Base-by-base conservation (phyloP, 1,140 invertebrate genomes). In the Euwallacea fornicatus region DNA sequence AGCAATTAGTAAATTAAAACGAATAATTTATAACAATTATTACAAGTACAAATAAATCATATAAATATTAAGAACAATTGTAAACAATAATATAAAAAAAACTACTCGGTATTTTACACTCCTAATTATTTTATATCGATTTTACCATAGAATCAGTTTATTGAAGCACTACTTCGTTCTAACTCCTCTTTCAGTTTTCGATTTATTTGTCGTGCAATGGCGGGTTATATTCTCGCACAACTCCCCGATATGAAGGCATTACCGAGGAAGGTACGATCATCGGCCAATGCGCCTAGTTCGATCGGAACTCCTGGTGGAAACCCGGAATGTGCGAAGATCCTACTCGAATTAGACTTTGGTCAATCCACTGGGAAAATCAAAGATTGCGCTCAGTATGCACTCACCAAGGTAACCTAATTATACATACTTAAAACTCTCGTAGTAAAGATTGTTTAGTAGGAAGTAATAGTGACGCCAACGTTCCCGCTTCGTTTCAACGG, bases 281-380 rank as follows among this genome's bases (percentile, higher is more conserved):
- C 46, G 11, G 63, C 73, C 0, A 77, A 79, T 70, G 73, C 78
- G 2, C 73, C 78, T 11, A 65, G 70, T 33, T 68, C 72, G 54
- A 78, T 81, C 7, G 80, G 80, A 33, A 79, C 80, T 71, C 73
- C 79, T 3, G 81, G 80, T 7, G 81, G 80, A 42, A 82, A 82
- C 69, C 75, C 61, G 1, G 80, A 82, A 62, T 80, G 79, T 75
- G 74, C 73, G 2, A 69, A 61, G 46, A 54, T 70, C 9, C 50
- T 66, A 54, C 41, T 66, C 4, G 64, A 42, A 55, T 9, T 66
- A 10, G 80, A 79, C 72, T 80, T 80, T 66, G 78, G 78, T 6
- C 77, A 81, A 50, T 76, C 78, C 2, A 78, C 80, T 66, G 79
- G 80, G 16, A 79, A 82, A 78, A 76, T 82, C 41, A 82, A 82